Evolutionary conservation across 2,797 vertebrate genomes (phyloP).

Genomic region (Chelidonichthys spinosus): DNA sequence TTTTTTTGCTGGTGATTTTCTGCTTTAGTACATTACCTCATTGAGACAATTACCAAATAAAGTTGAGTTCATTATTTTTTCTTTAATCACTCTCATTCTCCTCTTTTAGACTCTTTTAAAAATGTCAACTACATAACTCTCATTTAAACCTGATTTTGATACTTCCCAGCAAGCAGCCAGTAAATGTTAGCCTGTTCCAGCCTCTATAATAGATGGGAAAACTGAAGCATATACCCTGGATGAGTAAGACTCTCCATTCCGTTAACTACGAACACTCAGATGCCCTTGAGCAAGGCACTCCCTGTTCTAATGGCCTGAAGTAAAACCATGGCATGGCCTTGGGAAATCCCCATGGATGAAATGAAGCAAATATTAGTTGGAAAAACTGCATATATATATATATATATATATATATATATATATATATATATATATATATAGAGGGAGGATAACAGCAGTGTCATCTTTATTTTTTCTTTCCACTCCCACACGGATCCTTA

Average conservation of each 20-base stretch:
- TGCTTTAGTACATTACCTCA: neutral
- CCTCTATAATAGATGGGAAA: conserved; percentile 10
- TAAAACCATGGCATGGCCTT: conserved; percentile 4
- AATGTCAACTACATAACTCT: neutral
- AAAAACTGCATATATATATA: conserved; percentile 6
- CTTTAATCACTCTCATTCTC: neutral
- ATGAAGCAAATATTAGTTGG: neutral
- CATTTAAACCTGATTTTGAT: conserved; percentile 9
- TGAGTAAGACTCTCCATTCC: conserved; percentile 17
- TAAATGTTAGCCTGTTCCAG: neutral
- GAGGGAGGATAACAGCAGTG: conserved; percentile 35
- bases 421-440: too few species aligned
- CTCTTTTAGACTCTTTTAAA: neutral
- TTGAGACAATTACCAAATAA: conserved; percentile 8
- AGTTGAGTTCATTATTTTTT: conserved; percentile 8
- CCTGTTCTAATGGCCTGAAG: neutral
- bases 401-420: too few species aligned
- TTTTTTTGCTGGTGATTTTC: neutral
- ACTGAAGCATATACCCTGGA: conserved; percentile 7
- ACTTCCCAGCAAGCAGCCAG: neutral
- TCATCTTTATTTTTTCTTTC: conserved; percentile 66
- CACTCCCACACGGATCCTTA: conserved; percentile 38
- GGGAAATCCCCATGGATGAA: conserved; percentile 29
- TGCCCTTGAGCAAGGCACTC: conserved; percentile 34
- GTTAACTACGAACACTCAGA: conserved; percentile 8